These are phyloP conservation scores for Porites divaricata DNA, from an alignment of 92 coral and sea anemone genomes.

Conservation along the genomic window DNA sequence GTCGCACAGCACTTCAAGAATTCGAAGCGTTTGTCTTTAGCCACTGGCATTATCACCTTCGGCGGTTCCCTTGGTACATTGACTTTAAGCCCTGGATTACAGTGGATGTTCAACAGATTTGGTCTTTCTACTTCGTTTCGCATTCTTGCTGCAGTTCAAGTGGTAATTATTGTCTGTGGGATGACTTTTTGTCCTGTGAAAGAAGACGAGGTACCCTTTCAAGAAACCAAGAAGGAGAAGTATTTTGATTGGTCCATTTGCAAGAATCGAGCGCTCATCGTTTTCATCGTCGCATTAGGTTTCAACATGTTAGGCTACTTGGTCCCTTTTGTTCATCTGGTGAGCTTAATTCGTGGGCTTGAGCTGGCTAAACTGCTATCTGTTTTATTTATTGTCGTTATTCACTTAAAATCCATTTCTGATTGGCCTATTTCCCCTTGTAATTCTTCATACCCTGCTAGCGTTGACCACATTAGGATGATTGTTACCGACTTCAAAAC, in stretches of 20 bases:
- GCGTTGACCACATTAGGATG: too few relatives aligned
- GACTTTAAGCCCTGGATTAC: conserved; percentile 49
- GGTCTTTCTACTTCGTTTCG: conserved; percentile 45
- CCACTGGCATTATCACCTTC: conserved; percentile 46
- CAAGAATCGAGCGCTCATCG: conserved; percentile 38
- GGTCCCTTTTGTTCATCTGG: conserved; percentile 66
- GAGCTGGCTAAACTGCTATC: not conserved
- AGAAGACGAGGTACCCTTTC: not conserved
- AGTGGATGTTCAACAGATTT: conserved; percentile 24
- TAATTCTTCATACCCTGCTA: too few relatives aligned
- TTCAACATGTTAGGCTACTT: conserved; percentile 59
- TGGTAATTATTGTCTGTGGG: conserved; percentile 33
- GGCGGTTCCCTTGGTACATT: conserved; percentile 56
- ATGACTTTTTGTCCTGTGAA: conserved; percentile 32
- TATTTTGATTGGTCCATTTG: conserved; percentile 46
- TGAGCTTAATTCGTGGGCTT: conserved; percentile 22
- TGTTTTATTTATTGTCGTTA: not conserved
- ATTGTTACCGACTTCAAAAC: too few relatives aligned
- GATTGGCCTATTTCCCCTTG: too few relatives aligned
- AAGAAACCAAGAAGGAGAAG: conserved; percentile 20
- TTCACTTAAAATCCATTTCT: too few relatives aligned
- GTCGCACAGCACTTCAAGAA: conserved; percentile 5
- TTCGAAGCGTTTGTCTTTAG: conserved; percentile 38
- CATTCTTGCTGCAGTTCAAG: conserved; percentile 38
- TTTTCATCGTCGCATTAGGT: conserved; percentile 28